These are phyloP conservation scores for Caerostris darwini DNA, from an alignment of 1,140 invertebrate species.

Conservation along the genomic window DNA sequence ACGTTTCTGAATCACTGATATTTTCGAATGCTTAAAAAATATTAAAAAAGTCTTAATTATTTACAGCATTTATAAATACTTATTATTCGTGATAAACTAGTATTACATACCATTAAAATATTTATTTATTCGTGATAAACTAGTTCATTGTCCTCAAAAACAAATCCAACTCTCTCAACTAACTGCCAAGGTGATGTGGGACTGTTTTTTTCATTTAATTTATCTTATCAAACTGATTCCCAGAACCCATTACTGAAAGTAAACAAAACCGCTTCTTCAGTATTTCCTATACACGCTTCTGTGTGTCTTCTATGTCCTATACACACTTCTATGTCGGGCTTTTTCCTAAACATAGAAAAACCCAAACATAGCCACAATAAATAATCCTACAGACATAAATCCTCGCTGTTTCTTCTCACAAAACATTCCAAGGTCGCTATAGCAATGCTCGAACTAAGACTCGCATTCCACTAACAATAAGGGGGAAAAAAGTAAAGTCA, in stretches of 20 bases:
- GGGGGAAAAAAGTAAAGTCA: background rate
- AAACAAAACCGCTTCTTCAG: background rate
- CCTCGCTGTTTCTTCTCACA: too few relatives aligned
- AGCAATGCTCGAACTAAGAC: background rate
- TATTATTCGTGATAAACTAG: too few relatives aligned
- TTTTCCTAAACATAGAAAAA: background rate
- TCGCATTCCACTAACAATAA: background rate
- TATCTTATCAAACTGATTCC: background rate
- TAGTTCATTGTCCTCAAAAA: too few relatives aligned
- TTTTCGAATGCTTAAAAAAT: too few relatives aligned
- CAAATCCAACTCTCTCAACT: too few relatives aligned
- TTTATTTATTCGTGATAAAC: too few relatives aligned
- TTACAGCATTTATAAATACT: too few relatives aligned
- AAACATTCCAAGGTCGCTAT: background rate
- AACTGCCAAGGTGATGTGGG: too few relatives aligned
- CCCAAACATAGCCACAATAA: background rate
- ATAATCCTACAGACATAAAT: background rate
- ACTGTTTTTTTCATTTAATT: too few relatives aligned
- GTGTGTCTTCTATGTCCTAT: background rate
- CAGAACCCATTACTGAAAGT: background rate
- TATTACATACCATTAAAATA: too few relatives aligned
- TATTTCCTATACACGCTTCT: background rate
- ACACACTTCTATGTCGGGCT: background rate
- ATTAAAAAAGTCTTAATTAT: too few relatives aligned
- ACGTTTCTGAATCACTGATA: too few relatives aligned